Conservation (phyloP, 2,797 vertebrate genomes). For the Neosilurus hyrtlii region DNA sequence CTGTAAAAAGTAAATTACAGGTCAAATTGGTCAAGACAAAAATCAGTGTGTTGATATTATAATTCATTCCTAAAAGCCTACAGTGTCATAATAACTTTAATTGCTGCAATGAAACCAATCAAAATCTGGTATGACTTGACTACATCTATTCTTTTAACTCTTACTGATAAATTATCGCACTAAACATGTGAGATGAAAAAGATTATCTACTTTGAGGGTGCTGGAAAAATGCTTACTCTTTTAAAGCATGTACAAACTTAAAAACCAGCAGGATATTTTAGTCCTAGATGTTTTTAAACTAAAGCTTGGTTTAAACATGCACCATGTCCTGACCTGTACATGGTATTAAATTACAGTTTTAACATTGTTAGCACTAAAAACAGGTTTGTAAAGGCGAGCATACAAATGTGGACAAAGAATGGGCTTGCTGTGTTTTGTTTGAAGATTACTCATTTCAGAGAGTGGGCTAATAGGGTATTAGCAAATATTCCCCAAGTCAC, state of each 20-base stretch:
- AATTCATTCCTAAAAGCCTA: not conserved
- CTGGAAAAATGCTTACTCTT: slow-evolving; percentile 10
- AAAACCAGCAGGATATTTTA: not conserved
- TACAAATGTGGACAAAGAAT: slow-evolving; percentile 42
- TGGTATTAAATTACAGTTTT: slow-evolving; percentile 35
- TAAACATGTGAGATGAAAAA: not conserved
- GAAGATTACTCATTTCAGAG: slow-evolving; percentile 33
- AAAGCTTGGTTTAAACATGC: not conserved
- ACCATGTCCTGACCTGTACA: slow-evolving; percentile 28
- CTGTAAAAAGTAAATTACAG: not conserved
- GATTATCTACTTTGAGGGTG: not conserved
- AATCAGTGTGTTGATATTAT: not conserved
- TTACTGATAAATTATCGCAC: not conserved
- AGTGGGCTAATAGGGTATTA: slow-evolving; percentile 45
- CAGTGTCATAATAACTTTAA: not conserved
- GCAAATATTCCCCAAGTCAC: slow-evolving; percentile 28
- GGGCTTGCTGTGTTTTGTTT: slow-evolving; percentile 39
- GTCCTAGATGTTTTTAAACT: not conserved
- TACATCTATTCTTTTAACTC: not conserved
- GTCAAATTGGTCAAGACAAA: not conserved
- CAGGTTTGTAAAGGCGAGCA: slow-evolving; percentile 19
- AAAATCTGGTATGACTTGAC: not conserved
- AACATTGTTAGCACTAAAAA: slow-evolving; percentile 32
- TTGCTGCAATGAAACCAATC: not conserved
- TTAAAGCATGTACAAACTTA: not conserved